phyloP scores from a whole-genome alignment of 2,888 invertebrate species.

The Electrophaes corylata region DNA sequence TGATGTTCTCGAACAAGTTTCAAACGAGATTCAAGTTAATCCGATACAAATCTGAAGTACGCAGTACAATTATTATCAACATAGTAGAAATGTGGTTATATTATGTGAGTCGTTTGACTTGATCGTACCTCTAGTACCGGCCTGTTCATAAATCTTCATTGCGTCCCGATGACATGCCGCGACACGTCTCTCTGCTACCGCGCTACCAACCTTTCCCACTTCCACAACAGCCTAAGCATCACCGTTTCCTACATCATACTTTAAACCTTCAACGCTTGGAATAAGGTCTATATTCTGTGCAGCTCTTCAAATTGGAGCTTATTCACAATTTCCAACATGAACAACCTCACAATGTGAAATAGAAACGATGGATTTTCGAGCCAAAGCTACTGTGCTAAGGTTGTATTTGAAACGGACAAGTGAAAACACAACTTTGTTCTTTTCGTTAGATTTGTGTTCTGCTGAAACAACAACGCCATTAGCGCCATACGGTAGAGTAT shows the following conservation, averaged over 20 bases:
- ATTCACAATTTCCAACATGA: conserved; percentile 64
- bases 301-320: conserved; percentile 45
- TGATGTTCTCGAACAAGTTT: conserved; percentile 34
- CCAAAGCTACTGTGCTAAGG: conserved; percentile 56
- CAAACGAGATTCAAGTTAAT: conserved; percentile 41
- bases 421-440: conserved; percentile 71
- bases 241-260: conserved; percentile 36
- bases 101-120: conserved; percentile 63
- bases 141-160: conserved; percentile 83
- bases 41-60: conserved; percentile 51
- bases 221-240: conserved; percentile 56
- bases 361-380: conserved; percentile 54
- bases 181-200: conserved; percentile 82
- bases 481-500: conserved; percentile 27
- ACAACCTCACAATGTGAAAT: conserved; percentile 58
- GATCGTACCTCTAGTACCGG: conserved; percentile 62
- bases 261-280: conserved; percentile 35
- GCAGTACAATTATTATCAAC: conserved; percentile 62
- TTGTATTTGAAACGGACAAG: conserved; percentile 52
- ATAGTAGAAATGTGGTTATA: conserved; percentile 57
- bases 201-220: conserved; percentile 57
- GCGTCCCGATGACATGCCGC: conserved; percentile 83
- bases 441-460: conserved; percentile 71
- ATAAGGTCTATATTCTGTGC: conserved; percentile 37
- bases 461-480: conserved; percentile 60